These are phyloP conservation scores for Polyommatus icarus DNA, from an alignment of 2,888 invertebrate species.

Conservation along the genomic window DNA sequence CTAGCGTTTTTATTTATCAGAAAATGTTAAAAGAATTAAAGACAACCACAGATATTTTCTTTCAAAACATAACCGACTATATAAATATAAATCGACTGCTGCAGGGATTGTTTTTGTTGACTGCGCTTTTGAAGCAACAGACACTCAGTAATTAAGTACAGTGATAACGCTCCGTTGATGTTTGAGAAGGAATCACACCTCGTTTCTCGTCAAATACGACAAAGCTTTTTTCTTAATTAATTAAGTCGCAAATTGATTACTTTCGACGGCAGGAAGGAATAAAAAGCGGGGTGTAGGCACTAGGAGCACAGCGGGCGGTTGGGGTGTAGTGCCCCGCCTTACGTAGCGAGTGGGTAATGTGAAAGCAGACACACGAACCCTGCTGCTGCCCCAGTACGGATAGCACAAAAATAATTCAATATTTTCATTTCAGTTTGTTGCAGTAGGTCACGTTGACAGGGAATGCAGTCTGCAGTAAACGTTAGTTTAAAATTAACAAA, in stretches of 20 bases:
- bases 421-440: slow-evolving; percentile 31
- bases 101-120: neutral
- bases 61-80: neutral
- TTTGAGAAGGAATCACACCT: slow-evolving; percentile 41
- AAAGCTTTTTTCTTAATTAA: slow-evolving; percentile 76
- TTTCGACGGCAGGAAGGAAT: slow-evolving; percentile 76
- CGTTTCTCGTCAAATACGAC: slow-evolving; percentile 44
- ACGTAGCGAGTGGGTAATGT: slow-evolving; percentile 78
- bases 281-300: slow-evolving; percentile 74
- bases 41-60: neutral
- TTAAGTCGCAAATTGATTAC: slow-evolving; percentile 80
- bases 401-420: slow-evolving; percentile 51
- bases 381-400: slow-evolving; percentile 68
- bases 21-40: neutral
- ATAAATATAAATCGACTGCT: neutral
- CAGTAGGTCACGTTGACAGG: neutral
- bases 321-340: slow-evolving; percentile 64
- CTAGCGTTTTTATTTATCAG: neutral
- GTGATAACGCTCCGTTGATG: slow-evolving; percentile 18
- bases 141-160: neutral
- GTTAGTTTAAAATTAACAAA: neutral
- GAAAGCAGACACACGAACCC: slow-evolving; percentile 81
- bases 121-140: neutral
- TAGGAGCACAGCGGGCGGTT: slow-evolving; percentile 62
- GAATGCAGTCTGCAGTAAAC: neutral